A percentile compares a stretch with the other conserved stretches of the same genome.
These are phyloP conservation scores for Melinopterus prodromus DNA, from an alignment of 2,888 invertebrate species.

Conservation along the genomic window DNA sequence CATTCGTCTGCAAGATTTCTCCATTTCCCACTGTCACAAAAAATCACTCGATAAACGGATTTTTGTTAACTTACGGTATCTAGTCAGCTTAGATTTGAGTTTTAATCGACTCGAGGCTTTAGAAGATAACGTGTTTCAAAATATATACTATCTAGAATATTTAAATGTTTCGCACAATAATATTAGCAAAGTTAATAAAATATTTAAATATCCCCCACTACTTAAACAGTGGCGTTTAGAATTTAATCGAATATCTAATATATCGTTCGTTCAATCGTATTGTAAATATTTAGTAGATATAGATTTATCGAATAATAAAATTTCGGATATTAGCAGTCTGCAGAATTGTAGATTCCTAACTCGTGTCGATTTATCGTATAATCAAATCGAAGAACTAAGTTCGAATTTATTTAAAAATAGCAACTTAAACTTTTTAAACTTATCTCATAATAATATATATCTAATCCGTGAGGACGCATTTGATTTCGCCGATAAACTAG, in stretches of 20 bases:
- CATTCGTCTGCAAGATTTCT: background rate
- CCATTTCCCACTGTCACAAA: background rate
- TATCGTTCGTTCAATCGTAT: background rate
- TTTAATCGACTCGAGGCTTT: background rate
- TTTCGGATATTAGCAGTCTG: background rate
- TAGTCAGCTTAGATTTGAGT: background rate
- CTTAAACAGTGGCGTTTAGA: background rate
- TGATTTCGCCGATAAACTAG: background rate
- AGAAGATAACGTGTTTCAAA: background rate
- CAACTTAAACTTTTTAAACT: background rate
- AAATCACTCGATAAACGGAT: background rate
- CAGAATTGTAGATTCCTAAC: background rate
- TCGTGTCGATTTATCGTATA: background rate
- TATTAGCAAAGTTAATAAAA: background rate
- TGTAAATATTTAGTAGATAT: background rate
- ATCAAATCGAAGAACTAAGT: background rate
- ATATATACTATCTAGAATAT: background rate
- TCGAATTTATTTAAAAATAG: background rate
- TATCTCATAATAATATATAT: background rate
- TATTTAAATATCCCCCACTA: background rate
- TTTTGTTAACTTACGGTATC: background rate
- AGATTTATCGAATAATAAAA: background rate
- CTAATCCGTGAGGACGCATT: background rate
- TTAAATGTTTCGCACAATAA: background rate
- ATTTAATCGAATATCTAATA: background rate